These are phyloP conservation scores for Danio rerio DNA, from an alignment of 2,113 vertebrate genomes.

Conservation along the genomic window GRCz12tu NC_133185.1:22362001-22362500, in stretches of 20 bases:
- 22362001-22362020: constrained; percentile 84
- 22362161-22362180: not conserved
- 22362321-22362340: not conserved
- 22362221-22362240: constrained; percentile 7
- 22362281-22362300: not conserved
- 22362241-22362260: not conserved
- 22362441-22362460: too few species aligned
- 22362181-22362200: not conserved
- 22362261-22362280: not conserved
- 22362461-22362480: too few species aligned
- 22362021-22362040: constrained; percentile 85
- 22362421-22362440: too few species aligned
- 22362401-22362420: too few species aligned
- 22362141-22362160: constrained; percentile 26
- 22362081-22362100: not conserved
- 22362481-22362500: too few species aligned
- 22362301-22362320: not conserved
- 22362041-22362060: constrained; percentile 84
- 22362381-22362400: not conserved
- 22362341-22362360: not conserved
- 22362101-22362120: not conserved
- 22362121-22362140: not conserved
- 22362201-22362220: not conserved
- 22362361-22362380: not conserved
- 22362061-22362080: constrained; percentile 52